A percentile compares a stretch with the other conserved stretches of the same genome.
Conservation (phyloP, 2,888 invertebrate genomes). For the Vesta saturnalis region DNA sequence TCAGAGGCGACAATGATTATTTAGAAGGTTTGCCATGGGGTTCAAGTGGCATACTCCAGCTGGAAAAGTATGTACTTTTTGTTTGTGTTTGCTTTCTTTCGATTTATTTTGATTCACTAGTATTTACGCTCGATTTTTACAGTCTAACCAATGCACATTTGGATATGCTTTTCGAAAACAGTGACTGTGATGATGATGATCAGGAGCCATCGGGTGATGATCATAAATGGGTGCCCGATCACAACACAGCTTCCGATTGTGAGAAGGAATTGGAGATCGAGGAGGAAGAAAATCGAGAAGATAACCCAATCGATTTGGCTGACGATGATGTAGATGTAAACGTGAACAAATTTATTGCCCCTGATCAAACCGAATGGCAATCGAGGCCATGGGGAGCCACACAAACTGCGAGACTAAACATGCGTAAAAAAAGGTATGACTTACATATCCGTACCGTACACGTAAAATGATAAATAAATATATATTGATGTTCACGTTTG, state of each 20-base stretch:
- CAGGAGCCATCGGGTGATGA: no score
- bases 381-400: no score
- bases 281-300: background rate
- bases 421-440: background rate
- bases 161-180: background rate
- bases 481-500: background rate
- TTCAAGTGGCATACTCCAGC: background rate
- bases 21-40: background rate
- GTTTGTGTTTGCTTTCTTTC: background rate
- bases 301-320: background rate
- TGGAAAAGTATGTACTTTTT: background rate
- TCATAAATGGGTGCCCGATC: background rate
- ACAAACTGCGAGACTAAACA: background rate
- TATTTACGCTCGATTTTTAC: background rate
- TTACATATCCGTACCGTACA: background rate
- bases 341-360: no score
- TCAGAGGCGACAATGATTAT: background rate
- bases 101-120: no score
- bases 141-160: background rate
- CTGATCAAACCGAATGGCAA: no score
- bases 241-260: no score
- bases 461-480: background rate
- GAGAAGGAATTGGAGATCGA: background rate
- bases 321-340: no score
- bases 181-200: background rate